Evolutionary conservation across 2,113 vertebrate genomes (phyloP).

Genomic region (Malurus melanocephalus): DNA sequence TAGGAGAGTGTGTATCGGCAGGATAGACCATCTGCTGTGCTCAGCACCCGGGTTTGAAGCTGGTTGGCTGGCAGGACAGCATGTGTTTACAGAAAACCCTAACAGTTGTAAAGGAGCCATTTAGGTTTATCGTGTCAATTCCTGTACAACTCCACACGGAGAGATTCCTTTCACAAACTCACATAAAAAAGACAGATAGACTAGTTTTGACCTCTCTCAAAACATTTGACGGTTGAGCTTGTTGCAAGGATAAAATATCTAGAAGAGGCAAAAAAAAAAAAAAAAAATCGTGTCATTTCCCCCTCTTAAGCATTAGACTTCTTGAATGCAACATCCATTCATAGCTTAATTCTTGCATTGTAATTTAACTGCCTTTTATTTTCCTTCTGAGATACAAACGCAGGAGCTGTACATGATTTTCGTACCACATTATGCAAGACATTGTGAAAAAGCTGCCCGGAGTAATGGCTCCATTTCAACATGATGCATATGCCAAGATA

Average conservation of each 20-base stretch:
- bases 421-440: background rate
- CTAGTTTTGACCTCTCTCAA: constrained; percentile 54
- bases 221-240: constrained; percentile 39
- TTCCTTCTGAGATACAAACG: constrained; percentile 16
- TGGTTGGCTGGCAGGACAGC: constrained; percentile 67
- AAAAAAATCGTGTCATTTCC: constrained; percentile 9
- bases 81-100: constrained; percentile 68
- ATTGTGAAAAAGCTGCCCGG: constrained; percentile 27
- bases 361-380: constrained; percentile 54
- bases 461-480: constrained; percentile 30
- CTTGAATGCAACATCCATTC: constrained; percentile 41
- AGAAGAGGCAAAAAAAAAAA: background rate
- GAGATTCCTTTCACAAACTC: constrained; percentile 56
- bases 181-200: constrained; percentile 54
- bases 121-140: constrained; percentile 67
- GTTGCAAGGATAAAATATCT: constrained; percentile 40
- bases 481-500: constrained; percentile 22
- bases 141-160: constrained; percentile 26
- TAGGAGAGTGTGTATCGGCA: constrained; percentile 52
- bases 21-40: constrained; percentile 63
- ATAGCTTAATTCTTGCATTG: constrained; percentile 43
- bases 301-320: constrained; percentile 21
- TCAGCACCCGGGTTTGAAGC: constrained; percentile 61
- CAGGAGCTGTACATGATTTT: constrained; percentile 34
- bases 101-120: constrained; percentile 68